Evolutionary conservation across 2,888 invertebrate species (phyloP).

Genomic region (Allygus modestus): DNA sequence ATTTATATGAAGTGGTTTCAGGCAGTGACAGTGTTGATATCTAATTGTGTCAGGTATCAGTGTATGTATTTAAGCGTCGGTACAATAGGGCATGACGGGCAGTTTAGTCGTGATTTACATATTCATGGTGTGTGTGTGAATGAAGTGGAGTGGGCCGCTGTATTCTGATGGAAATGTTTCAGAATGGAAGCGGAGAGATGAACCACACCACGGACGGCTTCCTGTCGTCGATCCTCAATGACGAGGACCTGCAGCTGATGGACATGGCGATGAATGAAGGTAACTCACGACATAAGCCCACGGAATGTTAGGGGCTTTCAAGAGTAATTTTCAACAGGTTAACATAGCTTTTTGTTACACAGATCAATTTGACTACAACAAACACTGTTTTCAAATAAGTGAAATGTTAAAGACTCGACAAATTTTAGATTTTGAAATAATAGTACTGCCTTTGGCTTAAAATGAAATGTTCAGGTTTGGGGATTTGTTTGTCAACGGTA

Average conservation of each 20-base stretch:
- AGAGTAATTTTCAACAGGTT: not conserved
- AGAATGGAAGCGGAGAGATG: constrained; percentile 69
- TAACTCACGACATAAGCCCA: constrained; percentile 75
- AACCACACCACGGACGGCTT: constrained; percentile 86
- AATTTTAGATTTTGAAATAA: too few relatives aligned
- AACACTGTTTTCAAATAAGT: not conserved
- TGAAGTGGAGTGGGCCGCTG: constrained; percentile 49
- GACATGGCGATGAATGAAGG: constrained; percentile 95
- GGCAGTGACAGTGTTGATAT: constrained; percentile 29
- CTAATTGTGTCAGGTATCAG: constrained; percentile 57
- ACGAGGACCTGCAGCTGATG: constrained; percentile 93
- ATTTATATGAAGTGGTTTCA: not conserved
- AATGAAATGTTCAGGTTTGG: too few relatives aligned
- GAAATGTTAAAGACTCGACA: too few relatives aligned
- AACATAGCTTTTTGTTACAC: not conserved
- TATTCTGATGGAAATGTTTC: constrained; percentile 61
- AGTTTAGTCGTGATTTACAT: constrained; percentile 35
- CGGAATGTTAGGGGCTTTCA: too few relatives aligned
- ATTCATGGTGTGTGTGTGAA: constrained; percentile 37
- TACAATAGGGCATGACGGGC: constrained; percentile 51
- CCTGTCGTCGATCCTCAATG: constrained; percentile 91
- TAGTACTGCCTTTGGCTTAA: too few relatives aligned
- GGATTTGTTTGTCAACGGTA: too few relatives aligned
- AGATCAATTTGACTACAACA: not conserved
- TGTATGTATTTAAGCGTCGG: constrained; percentile 27